Base-by-base conservation (phyloP, 2,797 vertebrate genomes). In the Synaphobranchus kaupii region DNA sequence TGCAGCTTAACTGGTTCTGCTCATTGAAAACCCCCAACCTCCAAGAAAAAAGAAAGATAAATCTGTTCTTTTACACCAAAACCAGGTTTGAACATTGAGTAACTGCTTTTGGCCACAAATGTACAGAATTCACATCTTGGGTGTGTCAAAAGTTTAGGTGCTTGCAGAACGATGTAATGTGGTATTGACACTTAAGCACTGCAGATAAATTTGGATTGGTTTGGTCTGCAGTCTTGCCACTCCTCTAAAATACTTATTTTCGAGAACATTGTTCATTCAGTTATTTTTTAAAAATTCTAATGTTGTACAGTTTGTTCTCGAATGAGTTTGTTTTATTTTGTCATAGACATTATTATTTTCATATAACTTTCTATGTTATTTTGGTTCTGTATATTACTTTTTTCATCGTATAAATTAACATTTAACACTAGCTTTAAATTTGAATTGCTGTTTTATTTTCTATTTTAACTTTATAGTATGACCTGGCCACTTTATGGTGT, bases 341-440 rank as follows among this genome's bases (percentile, higher is more conserved):
- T 98, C 96, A 94, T 94, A 96, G 93, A 94, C 96, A 93, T 97
- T 96, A 94, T 96, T 97, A 95, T 98, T 94, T 95, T 95, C 91
- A 92, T 94, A 93, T 93, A 93, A 92, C 87, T 95, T 93, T 97
- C 95, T 97, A 97, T 96, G 96, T 97, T 97, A 96, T 96, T 97
- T 96, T 93, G 92, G 93, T 97, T 94, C 92, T 97, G 96, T 98
- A 97, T 94, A 97, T 97, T 96, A 96, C 94, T 96, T 95, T 93
- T 66, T 83, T 88, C 88, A 93, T 97, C 95, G 96, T 96, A 96
- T 97, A 95, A 97, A 95, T 98, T 98, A 95, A 94, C 93, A 93
- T 93, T 95, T 94, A 97, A 98, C 97, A 97, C 95, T 96, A 97
- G 97, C 95, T 97, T 98, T 97, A 96, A 90, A 97, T 97, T 96